Conservation (phyloP, 2,113 vertebrate genomes). For the Eretmochelys imbricata region DNA sequence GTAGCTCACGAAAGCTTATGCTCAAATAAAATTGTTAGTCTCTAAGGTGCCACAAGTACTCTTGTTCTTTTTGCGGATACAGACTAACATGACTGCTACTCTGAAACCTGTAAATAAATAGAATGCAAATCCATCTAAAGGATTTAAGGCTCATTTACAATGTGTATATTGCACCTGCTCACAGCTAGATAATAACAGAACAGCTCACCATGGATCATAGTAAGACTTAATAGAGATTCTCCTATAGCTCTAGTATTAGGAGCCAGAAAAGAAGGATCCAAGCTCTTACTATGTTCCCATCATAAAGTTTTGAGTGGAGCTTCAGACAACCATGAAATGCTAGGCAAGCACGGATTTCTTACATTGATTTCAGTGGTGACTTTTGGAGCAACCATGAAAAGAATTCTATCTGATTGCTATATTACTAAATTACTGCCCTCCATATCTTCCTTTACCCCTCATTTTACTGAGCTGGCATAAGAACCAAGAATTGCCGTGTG, state of each 20-base stretch:
- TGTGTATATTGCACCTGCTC: accelerated
- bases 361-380: neutral
- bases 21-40: no score
- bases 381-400: neutral
- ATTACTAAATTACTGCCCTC: neutral
- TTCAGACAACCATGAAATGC: neutral
- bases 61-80: no score
- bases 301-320: neutral
- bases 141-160: neutral
- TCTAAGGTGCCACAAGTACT: no score
- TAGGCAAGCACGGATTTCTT: neutral
- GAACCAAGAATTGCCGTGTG: neutral
- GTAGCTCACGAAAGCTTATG: no score
- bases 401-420: neutral
- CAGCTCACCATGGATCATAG: neutral
- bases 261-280: neutral
- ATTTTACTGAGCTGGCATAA: neutral
- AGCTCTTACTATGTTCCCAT: neutral
- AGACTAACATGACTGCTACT: no score
- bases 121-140: neutral
- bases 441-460: neutral
- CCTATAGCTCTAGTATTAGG: neutral
- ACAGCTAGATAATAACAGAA: accelerated
- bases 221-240: accelerated
- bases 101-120: neutral